A percentile compares a stretch with the other conserved stretches of the same genome.
These are phyloP conservation scores for Hartigia nigra DNA, from an alignment of 2,888 invertebrate species.

Conservation along the genomic window DNA sequence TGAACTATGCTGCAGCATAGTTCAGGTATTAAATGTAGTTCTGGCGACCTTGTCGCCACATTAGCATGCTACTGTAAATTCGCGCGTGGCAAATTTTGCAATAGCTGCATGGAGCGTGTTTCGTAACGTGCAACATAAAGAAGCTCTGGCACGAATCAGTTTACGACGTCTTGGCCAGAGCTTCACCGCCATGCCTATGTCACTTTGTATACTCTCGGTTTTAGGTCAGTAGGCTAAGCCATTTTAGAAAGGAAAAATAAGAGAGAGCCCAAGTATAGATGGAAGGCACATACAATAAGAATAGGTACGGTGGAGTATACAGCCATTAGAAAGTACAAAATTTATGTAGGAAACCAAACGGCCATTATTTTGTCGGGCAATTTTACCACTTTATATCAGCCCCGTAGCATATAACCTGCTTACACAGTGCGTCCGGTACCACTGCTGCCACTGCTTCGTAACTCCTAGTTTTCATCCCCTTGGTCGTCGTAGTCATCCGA, in stretches of 20 bases:
- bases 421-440: slow-evolving; percentile 14
- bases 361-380: slow-evolving; percentile 25
- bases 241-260: not conserved
- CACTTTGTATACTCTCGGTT: slow-evolving; percentile 28
- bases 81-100: not conserved
- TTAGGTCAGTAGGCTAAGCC: slow-evolving; percentile 50
- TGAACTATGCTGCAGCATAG: not conserved
- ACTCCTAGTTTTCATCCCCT: not conserved
- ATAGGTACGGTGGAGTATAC: not conserved
- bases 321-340: slow-evolving; percentile 25
- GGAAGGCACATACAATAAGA: not conserved
- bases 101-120: not conserved
- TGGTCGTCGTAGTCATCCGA: not conserved
- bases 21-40: not conserved
- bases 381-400: slow-evolving; percentile 27
- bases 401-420: slow-evolving; percentile 38
- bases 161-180: not conserved
- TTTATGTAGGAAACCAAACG: slow-evolving; percentile 35
- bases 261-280: not conserved
- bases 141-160: not conserved
- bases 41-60: not conserved
- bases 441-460: not conserved
- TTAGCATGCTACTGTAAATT: not conserved
- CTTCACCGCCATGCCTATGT: not conserved
- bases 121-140: not conserved